Conservation (phyloP, 2,113 vertebrate genomes). For the Sclerurus mexicanus region DNA sequence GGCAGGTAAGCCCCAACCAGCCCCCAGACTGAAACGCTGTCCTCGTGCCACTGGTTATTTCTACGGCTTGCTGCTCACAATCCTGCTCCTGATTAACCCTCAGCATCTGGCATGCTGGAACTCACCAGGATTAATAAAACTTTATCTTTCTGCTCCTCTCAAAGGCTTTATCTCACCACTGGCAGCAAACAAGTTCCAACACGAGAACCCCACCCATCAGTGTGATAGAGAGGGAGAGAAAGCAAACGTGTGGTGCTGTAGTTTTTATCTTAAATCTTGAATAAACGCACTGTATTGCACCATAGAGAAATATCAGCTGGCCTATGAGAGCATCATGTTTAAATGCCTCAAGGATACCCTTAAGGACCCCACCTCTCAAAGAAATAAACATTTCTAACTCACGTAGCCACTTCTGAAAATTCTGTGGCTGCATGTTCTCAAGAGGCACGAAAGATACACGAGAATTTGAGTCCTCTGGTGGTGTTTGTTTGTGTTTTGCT, state of each 20-base stretch:
- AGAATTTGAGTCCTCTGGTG: background rate
- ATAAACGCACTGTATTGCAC: background rate
- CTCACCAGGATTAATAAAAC: background rate
- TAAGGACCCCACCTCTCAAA: background rate
- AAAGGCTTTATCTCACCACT: background rate
- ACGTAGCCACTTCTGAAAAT: background rate
- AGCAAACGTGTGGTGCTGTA: background rate
- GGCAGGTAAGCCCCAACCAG: background rate
- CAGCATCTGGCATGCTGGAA: background rate
- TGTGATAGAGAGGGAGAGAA: background rate
- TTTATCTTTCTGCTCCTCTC: background rate
- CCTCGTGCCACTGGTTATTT: background rate
- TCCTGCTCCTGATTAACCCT: background rate
- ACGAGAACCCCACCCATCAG: background rate
- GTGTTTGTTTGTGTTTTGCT: background rate
- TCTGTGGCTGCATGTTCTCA: background rate
- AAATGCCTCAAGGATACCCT: background rate
- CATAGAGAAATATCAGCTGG: background rate
- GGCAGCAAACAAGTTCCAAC: background rate
- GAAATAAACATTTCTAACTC: background rate
- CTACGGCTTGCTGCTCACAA: background rate
- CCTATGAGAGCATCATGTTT: background rate
- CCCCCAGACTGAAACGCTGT: background rate
- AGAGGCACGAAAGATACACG: background rate
- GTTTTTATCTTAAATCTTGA: background rate